Conservation (phyloP, 2,888 invertebrate species). For the Cryptus armator region DNA sequence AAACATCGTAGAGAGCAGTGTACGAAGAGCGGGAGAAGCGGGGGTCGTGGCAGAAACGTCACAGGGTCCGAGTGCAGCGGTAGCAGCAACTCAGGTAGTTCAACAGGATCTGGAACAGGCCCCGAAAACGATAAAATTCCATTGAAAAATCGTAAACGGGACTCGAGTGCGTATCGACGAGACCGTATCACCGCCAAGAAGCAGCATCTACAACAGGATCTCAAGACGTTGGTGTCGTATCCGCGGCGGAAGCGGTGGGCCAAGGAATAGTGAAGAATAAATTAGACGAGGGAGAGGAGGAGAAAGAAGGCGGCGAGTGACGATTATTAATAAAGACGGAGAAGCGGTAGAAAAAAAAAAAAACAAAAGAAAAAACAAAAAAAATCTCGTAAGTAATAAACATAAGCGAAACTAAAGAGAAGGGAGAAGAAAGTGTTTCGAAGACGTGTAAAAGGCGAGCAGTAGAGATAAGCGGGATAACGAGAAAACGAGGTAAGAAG, state of each 20-base stretch:
- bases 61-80: slow-evolving; percentile 67
- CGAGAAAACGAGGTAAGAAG: slow-evolving; percentile 66
- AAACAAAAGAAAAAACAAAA: slow-evolving; percentile 65
- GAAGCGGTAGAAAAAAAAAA: slow-evolving; percentile 66
- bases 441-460: slow-evolving; percentile 62
- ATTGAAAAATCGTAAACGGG: slow-evolving; percentile 78
- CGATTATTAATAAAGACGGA: slow-evolving; percentile 58
- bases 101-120: slow-evolving; percentile 67
- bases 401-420: slow-evolving; percentile 46
- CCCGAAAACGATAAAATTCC: slow-evolving; percentile 78
- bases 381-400: slow-evolving; percentile 70
- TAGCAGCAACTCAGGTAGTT: slow-evolving; percentile 72
- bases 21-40: slow-evolving; percentile 69
- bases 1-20: slow-evolving; percentile 73
- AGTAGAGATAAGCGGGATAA: slow-evolving; percentile 66
- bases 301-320: slow-evolving; percentile 72
- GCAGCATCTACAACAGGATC: slow-evolving; percentile 62
- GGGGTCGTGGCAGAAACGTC: slow-evolving; percentile 72
- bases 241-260: slow-evolving; percentile 82
- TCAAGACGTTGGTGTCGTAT: slow-evolving; percentile 81
- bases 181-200: slow-evolving; percentile 75
- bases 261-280: slow-evolving; percentile 82
- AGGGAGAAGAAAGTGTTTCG: slow-evolving; percentile 67
- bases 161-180: slow-evolving; percentile 79
- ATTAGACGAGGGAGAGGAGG: slow-evolving; percentile 72